These are phyloP conservation scores for Melikaiella ostensackeni DNA, from an alignment of 2,888 invertebrate genomes.

Conservation along the genomic window DNA sequence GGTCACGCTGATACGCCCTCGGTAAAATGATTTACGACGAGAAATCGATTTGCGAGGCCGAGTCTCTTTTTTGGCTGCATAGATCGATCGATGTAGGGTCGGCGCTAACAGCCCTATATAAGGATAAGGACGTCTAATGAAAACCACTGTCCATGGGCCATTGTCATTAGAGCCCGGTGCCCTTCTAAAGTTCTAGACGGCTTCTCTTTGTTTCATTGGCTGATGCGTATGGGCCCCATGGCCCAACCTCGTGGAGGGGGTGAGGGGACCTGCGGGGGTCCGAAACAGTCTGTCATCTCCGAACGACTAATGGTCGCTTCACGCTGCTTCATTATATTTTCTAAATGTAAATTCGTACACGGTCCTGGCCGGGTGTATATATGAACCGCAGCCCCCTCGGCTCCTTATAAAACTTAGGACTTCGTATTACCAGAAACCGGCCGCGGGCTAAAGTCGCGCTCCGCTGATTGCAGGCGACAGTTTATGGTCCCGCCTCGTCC, in stretches of 20 bases:
- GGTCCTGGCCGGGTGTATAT: slow-evolving; percentile 56
- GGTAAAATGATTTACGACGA: slow-evolving; percentile 39
- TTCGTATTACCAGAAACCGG: slow-evolving; percentile 49
- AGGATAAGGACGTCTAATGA: slow-evolving; percentile 32
- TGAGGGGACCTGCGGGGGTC: slow-evolving; percentile 75
- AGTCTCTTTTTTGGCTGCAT: slow-evolving; percentile 35
- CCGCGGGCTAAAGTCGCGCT: slow-evolving; percentile 69
- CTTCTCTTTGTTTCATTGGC: slow-evolving; percentile 70
- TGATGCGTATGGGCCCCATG: slow-evolving; percentile 53
- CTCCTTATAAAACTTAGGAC: slow-evolving; percentile 71
- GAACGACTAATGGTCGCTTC: slow-evolving; percentile 77
- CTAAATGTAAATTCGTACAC: slow-evolving; percentile 77
- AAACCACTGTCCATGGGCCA: slow-evolving; percentile 13
- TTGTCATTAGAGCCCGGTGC: slow-evolving; percentile 47
- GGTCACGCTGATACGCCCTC: slow-evolving; percentile 34
- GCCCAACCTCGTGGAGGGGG: slow-evolving; percentile 44
- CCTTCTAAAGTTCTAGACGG: slow-evolving; percentile 44
- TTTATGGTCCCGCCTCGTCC: slow-evolving; percentile 73
- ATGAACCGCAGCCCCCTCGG: slow-evolving; percentile 55
- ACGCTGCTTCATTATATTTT: slow-evolving; percentile 77
- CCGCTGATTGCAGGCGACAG: slow-evolving; percentile 75
- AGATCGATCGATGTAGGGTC: slow-evolving; percentile 13
- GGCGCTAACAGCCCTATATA: slow-evolving; percentile 38
- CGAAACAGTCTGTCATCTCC: slow-evolving; percentile 77
- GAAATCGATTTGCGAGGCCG: slow-evolving; percentile 44